phyloP scores from a whole-genome alignment of 2,113 vertebrate species.

The Podiceps cristatus region DNA sequence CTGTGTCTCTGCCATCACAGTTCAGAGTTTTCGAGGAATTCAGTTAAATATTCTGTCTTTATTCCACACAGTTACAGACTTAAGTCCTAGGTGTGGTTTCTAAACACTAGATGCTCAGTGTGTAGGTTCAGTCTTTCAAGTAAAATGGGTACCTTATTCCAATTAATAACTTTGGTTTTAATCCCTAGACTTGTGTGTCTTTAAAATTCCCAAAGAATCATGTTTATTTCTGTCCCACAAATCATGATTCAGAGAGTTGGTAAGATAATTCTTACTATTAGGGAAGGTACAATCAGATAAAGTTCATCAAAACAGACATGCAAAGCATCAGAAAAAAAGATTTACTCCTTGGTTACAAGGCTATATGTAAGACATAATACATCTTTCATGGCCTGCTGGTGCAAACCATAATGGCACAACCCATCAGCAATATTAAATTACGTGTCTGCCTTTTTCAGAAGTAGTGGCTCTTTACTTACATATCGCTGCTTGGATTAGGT shows the following conservation, averaged over 20 bases:
- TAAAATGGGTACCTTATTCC: background rate
- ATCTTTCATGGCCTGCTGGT: background rate
- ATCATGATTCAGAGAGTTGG: background rate
- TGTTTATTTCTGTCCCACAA: background rate
- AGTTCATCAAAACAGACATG: background rate
- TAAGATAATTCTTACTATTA: background rate
- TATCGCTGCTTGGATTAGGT: constrained; percentile 89
- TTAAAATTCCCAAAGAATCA: background rate
- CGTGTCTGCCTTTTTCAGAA: background rate
- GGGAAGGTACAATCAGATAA: background rate
- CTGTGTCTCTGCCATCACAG: background rate
- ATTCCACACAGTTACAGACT: background rate
- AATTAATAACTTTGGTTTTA: background rate
- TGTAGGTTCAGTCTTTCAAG: background rate
- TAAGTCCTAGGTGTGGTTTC: background rate
- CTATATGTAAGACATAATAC: background rate
- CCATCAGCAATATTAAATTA: background rate
- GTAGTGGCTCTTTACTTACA: constrained; percentile 80
- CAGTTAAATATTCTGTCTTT: background rate
- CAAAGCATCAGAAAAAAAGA: background rate
- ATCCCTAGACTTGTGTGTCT: background rate
- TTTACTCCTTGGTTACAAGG: background rate
- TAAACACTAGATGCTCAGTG: background rate
- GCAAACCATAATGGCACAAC: background rate
- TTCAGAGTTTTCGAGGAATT: background rate